Percentiles rank a stretch among this genome's conserved stretches.
Evolutionary conservation across 2,113 vertebrate genomes (phyloP).

Genomic region (Oncorhynchus clarkii): DNA sequence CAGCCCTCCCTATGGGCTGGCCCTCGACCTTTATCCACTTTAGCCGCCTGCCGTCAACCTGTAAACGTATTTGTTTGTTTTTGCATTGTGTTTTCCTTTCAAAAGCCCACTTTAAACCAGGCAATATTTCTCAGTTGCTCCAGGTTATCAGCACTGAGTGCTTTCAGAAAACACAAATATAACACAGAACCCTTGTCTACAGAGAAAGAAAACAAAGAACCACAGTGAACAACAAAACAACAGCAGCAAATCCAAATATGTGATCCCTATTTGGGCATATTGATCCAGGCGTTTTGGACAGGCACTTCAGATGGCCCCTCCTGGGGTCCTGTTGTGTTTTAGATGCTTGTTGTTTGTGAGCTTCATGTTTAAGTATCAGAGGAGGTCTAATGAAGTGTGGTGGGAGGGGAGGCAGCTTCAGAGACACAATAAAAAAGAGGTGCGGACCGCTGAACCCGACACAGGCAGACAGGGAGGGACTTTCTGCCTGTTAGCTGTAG

Average conservation of each 20-base stretch:
- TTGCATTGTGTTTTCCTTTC: background rate
- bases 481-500: slow-evolving; percentile 18
- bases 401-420: slow-evolving; percentile 32
- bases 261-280: slow-evolving; percentile 20
- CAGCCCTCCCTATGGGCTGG: background rate
- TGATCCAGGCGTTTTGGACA: slow-evolving; percentile 27
- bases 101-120: slow-evolving; percentile 33
- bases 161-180: background rate
- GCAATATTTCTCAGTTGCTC: background rate
- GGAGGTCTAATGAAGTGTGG: slow-evolving; percentile 33
- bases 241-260: slow-evolving; percentile 1
- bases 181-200: background rate
- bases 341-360: slow-evolving; percentile 25
- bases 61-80: background rate
- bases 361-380: slow-evolving; percentile 25
- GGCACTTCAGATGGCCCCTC: slow-evolving; percentile 10
- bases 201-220: slow-evolving; percentile 1
- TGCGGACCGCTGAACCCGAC: slow-evolving; percentile 15
- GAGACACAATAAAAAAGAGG: slow-evolving; percentile 23
- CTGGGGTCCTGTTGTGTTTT: slow-evolving; percentile 20
- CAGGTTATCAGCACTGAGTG: background rate
- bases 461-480: slow-evolving; percentile 3
- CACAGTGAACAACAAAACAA: background rate
- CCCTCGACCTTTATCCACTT: slow-evolving; percentile 35
- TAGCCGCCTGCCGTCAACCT: background rate